Evolutionary conservation across 1,140 invertebrate genomes (phyloP).

Genomic region (Sycophila sp.): DNA sequence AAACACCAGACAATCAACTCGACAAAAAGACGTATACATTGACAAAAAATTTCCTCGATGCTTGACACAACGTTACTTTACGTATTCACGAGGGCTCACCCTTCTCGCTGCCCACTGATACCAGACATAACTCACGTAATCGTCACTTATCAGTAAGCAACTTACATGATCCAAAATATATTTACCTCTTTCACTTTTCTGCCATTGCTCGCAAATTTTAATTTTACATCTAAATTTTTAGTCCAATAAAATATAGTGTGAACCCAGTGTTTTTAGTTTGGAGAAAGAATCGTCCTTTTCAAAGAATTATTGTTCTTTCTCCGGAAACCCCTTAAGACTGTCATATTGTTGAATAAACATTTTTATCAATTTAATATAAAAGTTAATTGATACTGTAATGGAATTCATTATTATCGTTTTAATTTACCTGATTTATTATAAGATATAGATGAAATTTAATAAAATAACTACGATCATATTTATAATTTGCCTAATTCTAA

Average conservation of each 20-base stretch:
- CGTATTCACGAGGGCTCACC: constrained; percentile 54
- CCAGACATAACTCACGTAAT: constrained; percentile 39
- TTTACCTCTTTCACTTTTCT: too few species aligned
- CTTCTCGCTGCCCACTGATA: constrained; percentile 49
- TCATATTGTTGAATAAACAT: neutral
- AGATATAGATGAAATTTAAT: too few species aligned
- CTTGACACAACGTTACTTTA: constrained; percentile 55
- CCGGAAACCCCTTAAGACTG: constrained; percentile 47
- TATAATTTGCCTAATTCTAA: constrained; percentile 4
- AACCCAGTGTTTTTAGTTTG: neutral
- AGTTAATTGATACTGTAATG: too few species aligned
- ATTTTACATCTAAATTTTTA: too few species aligned
- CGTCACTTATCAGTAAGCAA: neutral
- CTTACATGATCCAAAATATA: too few species aligned
- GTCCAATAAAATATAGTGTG: too few species aligned
- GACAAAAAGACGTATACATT: constrained; percentile 40
- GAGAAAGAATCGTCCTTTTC: too few species aligned
- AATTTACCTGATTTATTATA: too few species aligned
- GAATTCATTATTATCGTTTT: too few species aligned
- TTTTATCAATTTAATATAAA: too few species aligned
- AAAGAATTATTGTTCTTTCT: constrained; percentile 16
- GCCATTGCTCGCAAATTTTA: neutral
- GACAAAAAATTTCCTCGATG: constrained; percentile 51
- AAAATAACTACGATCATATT: too few species aligned
- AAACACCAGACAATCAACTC: constrained; percentile 36